Percentiles rank a stretch among this genome's conserved stretches.
Evolutionary conservation across 2,888 invertebrate genomes (phyloP).

Genomic region (Dryococelus australis): DNA sequence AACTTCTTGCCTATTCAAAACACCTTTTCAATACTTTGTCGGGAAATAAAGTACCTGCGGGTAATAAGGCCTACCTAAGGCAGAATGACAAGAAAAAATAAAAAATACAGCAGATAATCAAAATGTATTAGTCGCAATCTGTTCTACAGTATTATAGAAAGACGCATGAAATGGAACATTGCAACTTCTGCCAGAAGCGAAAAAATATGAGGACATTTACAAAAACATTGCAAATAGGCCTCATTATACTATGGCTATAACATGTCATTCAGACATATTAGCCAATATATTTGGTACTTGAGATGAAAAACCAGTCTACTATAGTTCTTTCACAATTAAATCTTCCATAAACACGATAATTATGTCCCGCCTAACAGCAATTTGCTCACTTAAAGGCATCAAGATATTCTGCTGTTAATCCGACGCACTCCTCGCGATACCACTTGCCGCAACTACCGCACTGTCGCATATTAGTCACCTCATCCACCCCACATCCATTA

Average conservation of each 20-base stretch:
- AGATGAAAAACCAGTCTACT: neutral
- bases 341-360: neutral
- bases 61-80: constrained; percentile 9
- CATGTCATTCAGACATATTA: neutral
- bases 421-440: neutral
- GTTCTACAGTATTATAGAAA: too few species aligned
- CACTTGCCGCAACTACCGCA: neutral
- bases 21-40: too few species aligned
- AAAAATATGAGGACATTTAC: neutral
- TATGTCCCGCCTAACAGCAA: neutral
- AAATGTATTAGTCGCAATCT: too few species aligned
- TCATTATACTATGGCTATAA: neutral
- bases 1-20: too few species aligned
- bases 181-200: neutral
- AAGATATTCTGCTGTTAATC: constrained; percentile 9
- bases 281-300: neutral
- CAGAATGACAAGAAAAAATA: too few species aligned
- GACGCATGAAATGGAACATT: neutral
- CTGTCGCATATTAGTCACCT: neutral
- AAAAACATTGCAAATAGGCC: neutral
- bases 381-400: constrained; percentile 3
- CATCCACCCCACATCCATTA: neutral
- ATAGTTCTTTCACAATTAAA: neutral
- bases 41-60: neutral
- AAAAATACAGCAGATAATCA: too few species aligned